These are phyloP conservation scores for Calliopum simillimum DNA, from an alignment of 2,888 invertebrate genomes.

Conservation along the genomic window DNA sequence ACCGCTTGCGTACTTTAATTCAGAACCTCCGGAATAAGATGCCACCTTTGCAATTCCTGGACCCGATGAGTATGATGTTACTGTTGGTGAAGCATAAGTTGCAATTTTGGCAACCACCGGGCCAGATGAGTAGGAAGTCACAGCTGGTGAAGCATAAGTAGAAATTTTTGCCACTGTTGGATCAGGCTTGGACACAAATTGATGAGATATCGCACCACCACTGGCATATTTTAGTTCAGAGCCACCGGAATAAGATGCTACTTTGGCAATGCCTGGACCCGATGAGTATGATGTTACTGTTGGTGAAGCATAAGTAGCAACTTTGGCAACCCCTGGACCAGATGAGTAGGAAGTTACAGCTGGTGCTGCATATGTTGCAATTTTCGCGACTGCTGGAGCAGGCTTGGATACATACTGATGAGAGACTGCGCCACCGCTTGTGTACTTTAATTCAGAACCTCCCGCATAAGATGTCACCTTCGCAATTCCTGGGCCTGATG, in stretches of 20 bases:
- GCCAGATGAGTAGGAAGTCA: slow-evolving; percentile 55
- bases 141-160: slow-evolving; percentile 40
- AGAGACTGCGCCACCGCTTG: slow-evolving; percentile 15
- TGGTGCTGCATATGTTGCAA: slow-evolving; percentile 46
- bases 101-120: slow-evolving; percentile 48
- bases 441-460: slow-evolving; percentile 33
- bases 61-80: slow-evolving; percentile 27
- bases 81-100: background rate
- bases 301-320: slow-evolving; percentile 37
- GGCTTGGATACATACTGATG: slow-evolving; percentile 31
- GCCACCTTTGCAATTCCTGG: slow-evolving; percentile 48
- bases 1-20: slow-evolving; percentile 31
- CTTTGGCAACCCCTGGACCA: slow-evolving; percentile 30
- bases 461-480: slow-evolving; percentile 44
- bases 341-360: no score
- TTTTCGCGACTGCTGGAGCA: slow-evolving; percentile 31
- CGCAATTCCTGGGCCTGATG: slow-evolving; percentile 43
- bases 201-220: slow-evolving; percentile 46
- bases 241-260: background rate
- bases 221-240: slow-evolving; percentile 35
- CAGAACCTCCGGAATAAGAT: slow-evolving; percentile 33
- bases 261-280: background rate
- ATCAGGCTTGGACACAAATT: slow-evolving; percentile 54
- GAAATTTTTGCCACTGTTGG: slow-evolving; percentile 42
- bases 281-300: slow-evolving; percentile 19